Base-by-base conservation (phyloP, 2,888 invertebrate species). In the Agonum fuliginosum region DNA sequence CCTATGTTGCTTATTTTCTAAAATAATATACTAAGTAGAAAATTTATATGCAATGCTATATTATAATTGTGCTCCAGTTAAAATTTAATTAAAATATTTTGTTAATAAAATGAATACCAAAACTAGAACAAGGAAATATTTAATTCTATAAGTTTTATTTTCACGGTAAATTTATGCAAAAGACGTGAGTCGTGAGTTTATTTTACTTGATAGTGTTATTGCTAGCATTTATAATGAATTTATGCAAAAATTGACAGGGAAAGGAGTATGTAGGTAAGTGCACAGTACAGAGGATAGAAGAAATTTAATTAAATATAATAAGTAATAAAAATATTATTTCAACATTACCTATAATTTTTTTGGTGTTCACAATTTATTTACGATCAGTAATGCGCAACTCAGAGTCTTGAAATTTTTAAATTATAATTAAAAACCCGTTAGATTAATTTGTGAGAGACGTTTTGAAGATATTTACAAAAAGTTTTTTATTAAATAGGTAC, bases 351-450 rank as follows among this genome's bases (percentile, higher is more conserved):
- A 17, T 34, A 62, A 2, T 62, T 34, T 62, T 17, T 48, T 30
- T n/a, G 5, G 8, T 62, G 62, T 34, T 17, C 30, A 8, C 62
- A 62, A 62, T 62, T 34, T 10, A 62, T 62, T 30, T 54, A 30
- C 17, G 48, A 48, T 34, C 62, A 20, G 62, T 62, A 19, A 27
- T 62, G 62, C 30, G 27, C 62, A 17, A 8, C 3, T 5, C n/a
- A 37, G 37, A 12, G 14, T 48, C 17, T 48, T 17, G 8, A 48
- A 62, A 12, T 17, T 34, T 20, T 48, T 54, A 12, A 24, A 20
- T 54, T 22, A 54, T 58, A 62, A 62, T 62, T 62, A 62, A 62
- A 37, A 62, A 4, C 6, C 62, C 62, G 34, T 62, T 62, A 62
- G 30, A 34, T 2, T 48, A 17, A 48, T 48, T 3, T 8, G 19